A percentile compares a stretch with the other conserved stretches of the same genome.
These are phyloP conservation scores for Ichneumoninae sp. DNA, from an alignment of 2,888 invertebrate species.

Conservation along the genomic window DNA sequence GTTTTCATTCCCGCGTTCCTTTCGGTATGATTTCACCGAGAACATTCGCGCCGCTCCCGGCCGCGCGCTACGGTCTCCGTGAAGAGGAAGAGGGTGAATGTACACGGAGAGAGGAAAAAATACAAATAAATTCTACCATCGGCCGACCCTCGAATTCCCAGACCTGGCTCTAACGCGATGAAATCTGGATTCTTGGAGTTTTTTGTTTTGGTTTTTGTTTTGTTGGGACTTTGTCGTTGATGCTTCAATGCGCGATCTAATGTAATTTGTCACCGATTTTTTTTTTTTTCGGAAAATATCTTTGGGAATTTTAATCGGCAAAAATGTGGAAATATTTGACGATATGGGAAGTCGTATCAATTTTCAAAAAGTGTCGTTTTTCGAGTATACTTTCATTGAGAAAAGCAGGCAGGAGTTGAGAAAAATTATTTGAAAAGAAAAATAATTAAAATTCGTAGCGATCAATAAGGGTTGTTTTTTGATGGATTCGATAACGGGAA, in stretches of 20 bases:
- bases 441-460: neutral
- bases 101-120: constrained; percentile 36
- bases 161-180: neutral
- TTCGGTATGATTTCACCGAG: neutral
- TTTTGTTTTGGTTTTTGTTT: neutral
- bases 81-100: neutral
- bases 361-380: neutral
- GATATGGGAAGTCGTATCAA: too few species aligned
- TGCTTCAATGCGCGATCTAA: neutral
- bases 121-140: constrained; percentile 16
- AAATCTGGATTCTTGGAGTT: constrained; percentile 23
- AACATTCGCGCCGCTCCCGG: neutral
- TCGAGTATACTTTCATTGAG: neutral
- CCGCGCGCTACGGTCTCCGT: neutral
- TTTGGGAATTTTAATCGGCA: too few species aligned
- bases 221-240: neutral
- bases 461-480: neutral
- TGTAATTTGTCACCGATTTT: neutral
- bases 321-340: too few species aligned
- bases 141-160: constrained; percentile 58
- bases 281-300: neutral
- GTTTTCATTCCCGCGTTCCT: constrained; percentile 20
- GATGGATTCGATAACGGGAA: constrained; percentile 35
- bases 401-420: neutral
- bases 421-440: too few species aligned